A percentile compares a stretch with the other conserved stretches of the same genome.
phyloP scores from a whole-genome alignment of 2,888 invertebrate genomes.

The Philonicus albiceps region DNA sequence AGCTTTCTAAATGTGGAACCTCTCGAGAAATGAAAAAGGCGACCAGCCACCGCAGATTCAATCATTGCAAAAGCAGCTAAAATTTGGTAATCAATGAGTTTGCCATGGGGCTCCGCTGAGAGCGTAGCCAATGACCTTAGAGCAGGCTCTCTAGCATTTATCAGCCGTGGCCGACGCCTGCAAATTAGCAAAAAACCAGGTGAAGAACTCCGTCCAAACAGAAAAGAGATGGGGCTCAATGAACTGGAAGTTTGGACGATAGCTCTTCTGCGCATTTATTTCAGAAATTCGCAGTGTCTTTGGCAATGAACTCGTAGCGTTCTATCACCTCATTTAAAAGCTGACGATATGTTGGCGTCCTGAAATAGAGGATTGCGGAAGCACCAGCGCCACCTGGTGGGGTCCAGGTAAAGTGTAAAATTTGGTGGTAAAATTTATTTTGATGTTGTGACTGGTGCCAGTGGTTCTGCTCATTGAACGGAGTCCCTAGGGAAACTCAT shows the following conservation, averaged over 20 bases:
- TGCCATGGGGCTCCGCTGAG: conserved; percentile 5
- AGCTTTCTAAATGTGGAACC: background rate
- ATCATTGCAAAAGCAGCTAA: background rate
- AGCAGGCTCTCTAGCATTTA: background rate
- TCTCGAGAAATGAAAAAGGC: background rate
- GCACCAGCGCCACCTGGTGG: background rate
- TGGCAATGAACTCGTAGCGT: background rate
- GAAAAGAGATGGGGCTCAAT: conserved; percentile 16
- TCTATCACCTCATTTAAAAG: background rate
- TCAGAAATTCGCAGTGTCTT: background rate
- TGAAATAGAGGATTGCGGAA: background rate
- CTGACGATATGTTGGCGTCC: background rate
- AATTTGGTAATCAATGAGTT: conserved; percentile 39
- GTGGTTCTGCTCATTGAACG: background rate
- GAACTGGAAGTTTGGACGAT: conserved; percentile 18
- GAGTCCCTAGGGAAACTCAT: background rate
- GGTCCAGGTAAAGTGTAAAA: background rate
- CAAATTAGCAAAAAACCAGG: conserved; percentile 21
- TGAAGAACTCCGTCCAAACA: conserved; percentile 11
- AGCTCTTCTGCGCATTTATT: background rate
- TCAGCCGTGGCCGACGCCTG: background rate
- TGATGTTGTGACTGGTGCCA: background rate
- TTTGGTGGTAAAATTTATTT: background rate
- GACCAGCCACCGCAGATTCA: background rate
- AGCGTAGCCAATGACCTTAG: conserved; percentile 27